Conservation (phyloP, 2,113 vertebrate genomes). For the Ageneiosus marmoratus region DNA sequence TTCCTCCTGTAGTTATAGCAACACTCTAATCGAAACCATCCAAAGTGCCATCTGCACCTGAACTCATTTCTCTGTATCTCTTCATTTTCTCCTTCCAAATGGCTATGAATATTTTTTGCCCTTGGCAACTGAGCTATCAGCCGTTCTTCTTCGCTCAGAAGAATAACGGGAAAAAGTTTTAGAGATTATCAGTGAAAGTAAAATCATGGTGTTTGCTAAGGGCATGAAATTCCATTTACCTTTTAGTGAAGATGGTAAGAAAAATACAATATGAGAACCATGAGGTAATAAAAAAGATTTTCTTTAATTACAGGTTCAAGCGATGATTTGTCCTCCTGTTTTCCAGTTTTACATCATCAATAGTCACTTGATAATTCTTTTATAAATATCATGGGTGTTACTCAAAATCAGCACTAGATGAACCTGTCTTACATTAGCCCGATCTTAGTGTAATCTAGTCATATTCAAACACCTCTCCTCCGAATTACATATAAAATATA, state of each 20-base stretch:
- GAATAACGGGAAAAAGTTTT: not conserved
- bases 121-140: not conserved
- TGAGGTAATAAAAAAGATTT: not conserved
- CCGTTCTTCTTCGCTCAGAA: not conserved
- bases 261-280: conserved; percentile 17
- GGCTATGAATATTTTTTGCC: conserved; percentile 20
- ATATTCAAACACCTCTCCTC: not conserved
- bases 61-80: conserved; percentile 12
- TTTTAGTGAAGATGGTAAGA: conserved; percentile 22
- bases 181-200: not conserved
- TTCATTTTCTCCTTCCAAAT: not conserved
- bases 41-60: not conserved
- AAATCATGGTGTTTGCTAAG: not conserved
- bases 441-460: not conserved
- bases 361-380: not conserved
- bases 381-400: not conserved
- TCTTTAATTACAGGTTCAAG: not conserved
- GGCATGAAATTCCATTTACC: conserved; percentile 1
- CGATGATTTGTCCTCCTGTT: not conserved
- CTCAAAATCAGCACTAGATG: not conserved
- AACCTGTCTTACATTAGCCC: not conserved
- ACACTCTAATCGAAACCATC: not conserved
- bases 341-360: not conserved
- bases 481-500: not conserved
- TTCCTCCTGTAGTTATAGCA: not conserved